These are phyloP conservation scores for Chlamydotis undulata DNA, from an alignment of 2,113 vertebrate genomes.

Conservation along the genomic window DNA sequence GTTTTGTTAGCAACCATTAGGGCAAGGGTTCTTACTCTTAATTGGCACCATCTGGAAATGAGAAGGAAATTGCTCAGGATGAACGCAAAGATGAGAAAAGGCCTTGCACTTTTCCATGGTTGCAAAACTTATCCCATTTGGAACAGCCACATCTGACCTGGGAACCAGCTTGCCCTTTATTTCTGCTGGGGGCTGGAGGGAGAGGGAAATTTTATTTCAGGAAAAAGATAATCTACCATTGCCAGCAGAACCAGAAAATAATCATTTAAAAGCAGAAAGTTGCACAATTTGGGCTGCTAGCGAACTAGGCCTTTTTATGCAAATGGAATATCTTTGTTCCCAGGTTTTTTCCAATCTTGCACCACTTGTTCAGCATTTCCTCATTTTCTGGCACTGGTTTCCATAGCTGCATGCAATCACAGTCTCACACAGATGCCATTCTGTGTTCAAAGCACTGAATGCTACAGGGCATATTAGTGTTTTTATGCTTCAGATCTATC, in stretches of 20 bases:
- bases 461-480: constrained; percentile 43
- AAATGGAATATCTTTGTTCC: constrained; percentile 44
- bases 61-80: constrained; percentile 8
- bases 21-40: constrained; percentile 64
- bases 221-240: not conserved
- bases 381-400: constrained; percentile 45
- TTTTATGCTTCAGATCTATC: constrained; percentile 53
- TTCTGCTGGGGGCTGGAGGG: not conserved
- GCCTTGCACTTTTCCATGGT: not conserved
- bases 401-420: constrained; percentile 44
- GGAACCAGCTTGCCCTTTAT: not conserved
- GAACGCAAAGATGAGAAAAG: not conserved
- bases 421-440: constrained; percentile 44
- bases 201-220: not conserved
- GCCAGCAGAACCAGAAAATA: not conserved
- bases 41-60: constrained; percentile 68
- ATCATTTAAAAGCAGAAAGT: not conserved
- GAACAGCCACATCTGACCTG: not conserved
- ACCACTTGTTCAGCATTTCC: constrained; percentile 21
- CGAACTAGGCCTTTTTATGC: not conserved
- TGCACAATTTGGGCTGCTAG: not conserved
- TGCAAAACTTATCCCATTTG: constrained; percentile 32
- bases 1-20: constrained; percentile 64
- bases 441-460: constrained; percentile 50
- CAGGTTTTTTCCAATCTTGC: not conserved